Evolutionary conservation across 2,797 vertebrate genomes (phyloP).

Genomic region (Eulemur coronatus): DNA sequence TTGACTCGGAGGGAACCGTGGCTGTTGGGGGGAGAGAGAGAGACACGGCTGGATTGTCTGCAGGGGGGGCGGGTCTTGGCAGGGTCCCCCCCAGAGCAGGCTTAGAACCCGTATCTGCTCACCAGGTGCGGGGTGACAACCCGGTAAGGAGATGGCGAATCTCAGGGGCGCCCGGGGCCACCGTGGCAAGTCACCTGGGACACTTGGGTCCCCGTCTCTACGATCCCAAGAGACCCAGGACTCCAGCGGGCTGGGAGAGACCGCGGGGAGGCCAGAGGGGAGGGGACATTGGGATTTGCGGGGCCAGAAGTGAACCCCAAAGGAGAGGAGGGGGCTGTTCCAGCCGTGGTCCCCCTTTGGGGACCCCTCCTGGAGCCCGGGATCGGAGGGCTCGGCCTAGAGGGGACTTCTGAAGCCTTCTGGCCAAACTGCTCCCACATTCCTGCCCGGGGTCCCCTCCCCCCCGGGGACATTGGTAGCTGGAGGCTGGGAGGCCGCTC

Average conservation of each 20-base stretch:
- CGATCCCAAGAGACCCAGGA: neutral
- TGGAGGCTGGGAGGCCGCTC: neutral
- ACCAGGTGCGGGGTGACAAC: neutral
- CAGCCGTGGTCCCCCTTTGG: too few species aligned
- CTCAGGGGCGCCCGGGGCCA: neutral
- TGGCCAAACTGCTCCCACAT: neutral
- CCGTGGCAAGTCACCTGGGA: neutral
- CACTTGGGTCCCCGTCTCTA: accelerated
- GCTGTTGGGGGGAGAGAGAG: neutral
- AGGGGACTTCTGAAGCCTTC: neutral
- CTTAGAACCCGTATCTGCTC: too few species aligned
- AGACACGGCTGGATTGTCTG: neutral
- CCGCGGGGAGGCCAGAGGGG: neutral
- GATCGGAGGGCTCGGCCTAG: neutral
- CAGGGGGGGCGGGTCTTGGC: neutral
- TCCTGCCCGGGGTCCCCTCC: neutral
- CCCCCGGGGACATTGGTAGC: neutral
- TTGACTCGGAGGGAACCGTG: neutral
- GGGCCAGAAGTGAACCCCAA: constrained; percentile 31
- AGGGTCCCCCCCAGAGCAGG: neutral
- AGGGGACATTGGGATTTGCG: neutral
- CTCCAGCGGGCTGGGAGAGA: neutral
- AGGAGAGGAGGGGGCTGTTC: neutral
- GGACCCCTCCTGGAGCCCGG: neutral
- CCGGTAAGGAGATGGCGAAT: neutral